Evolutionary conservation across 2,797 vertebrate genomes (phyloP).

Genomic region (Paedocypris micromegethes): DNA sequence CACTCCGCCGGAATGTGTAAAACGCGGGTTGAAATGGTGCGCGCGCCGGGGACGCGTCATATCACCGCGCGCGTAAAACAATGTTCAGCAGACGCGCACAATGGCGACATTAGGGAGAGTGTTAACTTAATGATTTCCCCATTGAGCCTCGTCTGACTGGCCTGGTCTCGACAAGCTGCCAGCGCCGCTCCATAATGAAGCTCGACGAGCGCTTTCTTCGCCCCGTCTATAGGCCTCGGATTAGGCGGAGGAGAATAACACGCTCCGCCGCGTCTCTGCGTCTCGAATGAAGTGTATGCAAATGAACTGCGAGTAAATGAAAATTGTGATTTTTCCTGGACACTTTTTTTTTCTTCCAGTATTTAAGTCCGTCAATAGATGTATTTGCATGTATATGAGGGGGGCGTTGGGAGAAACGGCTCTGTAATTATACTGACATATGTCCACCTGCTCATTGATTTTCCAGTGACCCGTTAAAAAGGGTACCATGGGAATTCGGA

Average conservation of each 20-base stretch:
- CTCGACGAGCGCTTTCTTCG: conserved; percentile 82
- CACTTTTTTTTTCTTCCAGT: conserved; percentile 53
- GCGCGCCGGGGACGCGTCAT: conserved; percentile 72
- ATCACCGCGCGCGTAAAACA: conserved; percentile 72
- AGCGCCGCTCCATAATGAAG: conserved; percentile 79
- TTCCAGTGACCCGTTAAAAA: conserved; percentile 98
- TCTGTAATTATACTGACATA: conserved; percentile 94
- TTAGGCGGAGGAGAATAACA: conserved; percentile 75
- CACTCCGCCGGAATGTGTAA: conserved; percentile 65
- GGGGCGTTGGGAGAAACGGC: conserved; percentile 61
- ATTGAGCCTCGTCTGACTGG: conserved; percentile 80
- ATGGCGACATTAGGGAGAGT: conserved; percentile 86
- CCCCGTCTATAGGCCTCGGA: conserved; percentile 78
- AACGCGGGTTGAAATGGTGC: conserved; percentile 45
- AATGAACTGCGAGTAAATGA: conserved; percentile 69
- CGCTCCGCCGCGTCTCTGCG: conserved; percentile 72
- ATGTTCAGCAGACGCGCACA: conserved; percentile 69
- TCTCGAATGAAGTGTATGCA: conserved; percentile 78
- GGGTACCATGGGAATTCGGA: conserved; percentile 96
- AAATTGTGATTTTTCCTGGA: conserved; percentile 66
- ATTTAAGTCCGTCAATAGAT: conserved; percentile 68
- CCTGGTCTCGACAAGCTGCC: conserved; percentile 82
- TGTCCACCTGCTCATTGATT: conserved; percentile 97
- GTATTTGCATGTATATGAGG: conserved; percentile 75
- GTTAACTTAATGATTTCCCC: conserved; percentile 93